Evolutionary conservation across 92 coral and sea anemone species (phyloP).

Genomic region (Ricordea florida): DNA sequence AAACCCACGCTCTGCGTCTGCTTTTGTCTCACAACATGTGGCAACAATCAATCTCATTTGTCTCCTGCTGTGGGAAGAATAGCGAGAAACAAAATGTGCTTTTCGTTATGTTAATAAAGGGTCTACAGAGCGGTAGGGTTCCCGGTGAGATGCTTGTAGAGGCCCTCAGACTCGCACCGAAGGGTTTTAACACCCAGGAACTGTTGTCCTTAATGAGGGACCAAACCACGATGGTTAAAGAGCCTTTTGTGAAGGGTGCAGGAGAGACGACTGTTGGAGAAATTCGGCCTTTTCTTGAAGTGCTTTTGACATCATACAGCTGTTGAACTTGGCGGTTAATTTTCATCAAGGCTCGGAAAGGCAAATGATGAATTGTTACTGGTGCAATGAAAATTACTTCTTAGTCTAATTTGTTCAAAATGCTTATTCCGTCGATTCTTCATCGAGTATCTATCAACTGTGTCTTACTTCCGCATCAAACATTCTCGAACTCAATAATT

Average conservation of each 20-base stretch:
- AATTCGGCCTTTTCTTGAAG: constrained; percentile 55
- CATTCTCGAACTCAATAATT: too few relatives aligned
- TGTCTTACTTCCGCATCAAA: too few relatives aligned
- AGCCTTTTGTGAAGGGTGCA: constrained; percentile 53
- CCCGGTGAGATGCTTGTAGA: constrained; percentile 47
- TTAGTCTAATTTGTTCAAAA: too few relatives aligned
- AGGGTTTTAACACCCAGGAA: constrained; percentile 60
- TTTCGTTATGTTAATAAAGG: constrained; percentile 69
- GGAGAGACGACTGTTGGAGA: constrained; percentile 57
- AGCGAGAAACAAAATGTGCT: constrained; percentile 34
- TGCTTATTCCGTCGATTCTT: too few relatives aligned
- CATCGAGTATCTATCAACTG: too few relatives aligned
- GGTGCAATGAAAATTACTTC: too few relatives aligned
- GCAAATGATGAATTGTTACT: too few relatives aligned
- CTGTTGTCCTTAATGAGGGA: constrained; percentile 54
- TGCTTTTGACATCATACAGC: background rate
- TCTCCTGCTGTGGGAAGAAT: constrained; percentile 41
- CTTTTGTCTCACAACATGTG: constrained; percentile 78
- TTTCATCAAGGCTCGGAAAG: too few relatives aligned
- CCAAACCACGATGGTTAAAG: constrained; percentile 28
- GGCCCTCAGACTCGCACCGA: constrained; percentile 72
- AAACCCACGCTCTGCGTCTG: constrained; percentile 81
- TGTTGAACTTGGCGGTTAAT: too few relatives aligned
- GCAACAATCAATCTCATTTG: constrained; percentile 80
- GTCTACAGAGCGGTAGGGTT: constrained; percentile 58